Evolutionary conservation across 2,888 invertebrate species (phyloP), one percentile per base, ranked within the genome.

Genomic region (Dascillus cervinus): DNA sequence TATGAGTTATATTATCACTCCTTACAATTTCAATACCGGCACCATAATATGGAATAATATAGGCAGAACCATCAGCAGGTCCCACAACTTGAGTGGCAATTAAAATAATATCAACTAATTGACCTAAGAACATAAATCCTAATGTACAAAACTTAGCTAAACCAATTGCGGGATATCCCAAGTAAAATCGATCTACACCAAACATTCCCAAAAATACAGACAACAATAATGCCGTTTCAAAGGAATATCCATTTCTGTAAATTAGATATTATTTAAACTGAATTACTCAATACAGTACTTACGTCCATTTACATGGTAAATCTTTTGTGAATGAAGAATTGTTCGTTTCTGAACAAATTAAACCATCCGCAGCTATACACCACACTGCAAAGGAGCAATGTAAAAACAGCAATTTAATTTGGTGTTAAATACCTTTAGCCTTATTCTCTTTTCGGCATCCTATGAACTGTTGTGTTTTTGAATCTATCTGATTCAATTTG

Each of bases 131-230:
- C 77, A 97, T 84, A 58, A 96, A 96, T 9, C 97, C 97, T 32
- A 96, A 69, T 1, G 97, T 96, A 58, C 94, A 91, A 42, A 97
- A 75, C 64, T 98, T 97, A 13, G 95, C 78, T 39, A 96, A 66
- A 1, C 96, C 97, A 45, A 97, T 78, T 1, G 92, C 96, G 29
- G 92, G 94, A 63, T 97, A 97, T 13, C 98, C 98, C n/a, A 98
- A 71, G 59, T 98, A 98, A 66, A 98, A 96, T 38, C 98, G 72
- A 62, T 98, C 98, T 12, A 90, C 74, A 10, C 98, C 98, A 69
- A 98, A 91, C 89, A 96, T 94, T 13, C 98, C 98, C 34, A 97
- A 71, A 61, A 98, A 98, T 27, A 98, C 86, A 0, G 97, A 97
- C 3, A 98, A 70, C 17, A 97, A 66, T 23, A 98, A 67, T 0